Evolutionary conservation across 2,888 invertebrate species (phyloP).

Genomic region (Brachynemurus nebulosus): DNA sequence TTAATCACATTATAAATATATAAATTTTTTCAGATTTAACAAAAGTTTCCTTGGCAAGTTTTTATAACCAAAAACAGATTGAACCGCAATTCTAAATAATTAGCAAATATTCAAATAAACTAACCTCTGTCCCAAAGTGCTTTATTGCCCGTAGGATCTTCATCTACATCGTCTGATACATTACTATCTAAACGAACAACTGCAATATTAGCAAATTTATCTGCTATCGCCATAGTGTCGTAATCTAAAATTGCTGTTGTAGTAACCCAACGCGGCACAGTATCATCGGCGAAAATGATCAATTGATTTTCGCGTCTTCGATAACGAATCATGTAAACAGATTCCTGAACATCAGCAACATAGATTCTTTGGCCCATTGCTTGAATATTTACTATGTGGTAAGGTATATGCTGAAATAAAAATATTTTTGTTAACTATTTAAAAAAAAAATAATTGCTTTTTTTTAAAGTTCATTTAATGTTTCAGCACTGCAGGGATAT

Average conservation of each 20-base stretch:
- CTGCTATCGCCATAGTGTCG: constrained; percentile 89
- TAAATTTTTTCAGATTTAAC: too few species aligned
- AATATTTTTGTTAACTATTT: constrained; percentile 12
- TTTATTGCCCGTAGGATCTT: constrained; percentile 98
- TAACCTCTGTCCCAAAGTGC: constrained; percentile 82
- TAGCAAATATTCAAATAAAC: too few species aligned
- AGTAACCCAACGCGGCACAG: constrained; percentile 93
- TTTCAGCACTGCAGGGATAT: not conserved
- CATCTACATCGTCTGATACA: constrained; percentile 94
- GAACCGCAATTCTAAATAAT: too few species aligned
- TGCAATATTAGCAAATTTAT: constrained; percentile 95
- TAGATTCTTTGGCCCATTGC: constrained; percentile 89
- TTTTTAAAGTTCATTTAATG: not conserved
- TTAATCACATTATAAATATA: too few species aligned
- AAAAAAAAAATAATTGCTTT: not conserved
- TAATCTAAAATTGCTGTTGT: constrained; percentile 87
- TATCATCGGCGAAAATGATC: constrained; percentile 97
- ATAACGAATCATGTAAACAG: constrained; percentile 90
- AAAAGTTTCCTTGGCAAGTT: too few species aligned
- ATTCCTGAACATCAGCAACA: constrained; percentile 93
- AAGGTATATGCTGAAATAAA: constrained; percentile 72
- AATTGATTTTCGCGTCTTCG: constrained; percentile 92
- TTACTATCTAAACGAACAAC: constrained; percentile 82
- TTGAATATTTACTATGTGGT: constrained; percentile 85
- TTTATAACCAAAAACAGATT: too few species aligned